Evolutionary conservation across 92 coral and sea anemone species (phyloP), one percentile per base, ranked within the genome.

Genomic region (Paramuricea clavata): DNA sequence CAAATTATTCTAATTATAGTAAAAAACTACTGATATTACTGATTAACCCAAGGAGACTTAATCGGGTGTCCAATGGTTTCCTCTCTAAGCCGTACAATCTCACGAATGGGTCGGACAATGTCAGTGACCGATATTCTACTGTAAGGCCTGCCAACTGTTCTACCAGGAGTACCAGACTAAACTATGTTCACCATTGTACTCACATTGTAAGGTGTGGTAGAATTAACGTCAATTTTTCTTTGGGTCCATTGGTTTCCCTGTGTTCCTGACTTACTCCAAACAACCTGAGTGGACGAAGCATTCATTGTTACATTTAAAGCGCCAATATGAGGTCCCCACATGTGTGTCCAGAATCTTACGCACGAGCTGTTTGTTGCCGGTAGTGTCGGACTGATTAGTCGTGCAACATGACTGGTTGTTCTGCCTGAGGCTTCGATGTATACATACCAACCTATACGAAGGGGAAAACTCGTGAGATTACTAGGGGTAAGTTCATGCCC

Each of bases 301-400:
- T 93, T 93, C 76, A 88, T 31, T 28, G 92, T 91, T 30, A 95
- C 95, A 71, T 76, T 80, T 4, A 95, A 80, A 10, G 93, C 50
- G 22, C 85, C 90, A 0, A 95, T 70, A 8, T 83, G 87, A 4
- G 91, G 93, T 1, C 98, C 98, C 82, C 89, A 93, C 94, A 95
- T 93, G 86, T 95, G 93, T 52, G 92, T 92, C 98, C 98, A 95
- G 78, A 95, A 95, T 10, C 49, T 70, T 75, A 95, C 76, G 76
- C 98, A 95, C 2, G 97, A 86, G 6, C 89, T 90, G 8, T 92
- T 43, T 3, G 91, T 87, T 26, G 76, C 34, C 0, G 23, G 25
- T 23, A 79, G 72, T 17, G 49, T 59, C 2, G 97, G 97, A 69
- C 97, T 90, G 11, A 78, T 31, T 8, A 95, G 89, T 15, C 97